A percentile compares a stretch with the other conserved stretches of the same genome.
phyloP scores from a whole-genome alignment of 1,140 invertebrate genomes.

The Goniozus legneri region DNA sequence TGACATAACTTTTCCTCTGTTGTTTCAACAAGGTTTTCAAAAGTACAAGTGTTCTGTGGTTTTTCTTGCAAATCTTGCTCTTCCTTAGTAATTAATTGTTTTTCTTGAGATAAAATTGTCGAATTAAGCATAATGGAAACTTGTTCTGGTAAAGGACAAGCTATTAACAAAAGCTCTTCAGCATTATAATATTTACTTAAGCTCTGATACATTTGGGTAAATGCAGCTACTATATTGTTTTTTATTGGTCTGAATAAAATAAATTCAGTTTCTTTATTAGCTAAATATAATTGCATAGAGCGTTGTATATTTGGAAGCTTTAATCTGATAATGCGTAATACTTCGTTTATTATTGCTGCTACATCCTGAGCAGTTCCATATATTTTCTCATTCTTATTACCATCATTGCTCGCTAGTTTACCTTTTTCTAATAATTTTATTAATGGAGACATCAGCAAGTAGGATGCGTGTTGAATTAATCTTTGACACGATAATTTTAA shows the following conservation, averaged over 20 bases:
- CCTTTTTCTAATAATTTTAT: constrained; percentile 73
- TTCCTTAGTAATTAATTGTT: constrained; percentile 28
- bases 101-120: constrained; percentile 55
- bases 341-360: constrained; percentile 55
- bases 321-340: constrained; percentile 71
- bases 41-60: background rate
- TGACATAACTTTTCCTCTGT: background rate
- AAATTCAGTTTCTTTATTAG: constrained; percentile 95
- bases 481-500: constrained; percentile 88
- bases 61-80: background rate
- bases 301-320: constrained; percentile 77
- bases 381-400: constrained; percentile 52
- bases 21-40: background rate
- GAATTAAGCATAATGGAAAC: constrained; percentile 84
- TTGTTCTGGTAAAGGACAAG: constrained; percentile 87
- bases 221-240: constrained; percentile 85
- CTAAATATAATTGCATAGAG: constrained; percentile 90
- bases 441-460: constrained; percentile 71
- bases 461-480: constrained; percentile 81
- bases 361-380: constrained; percentile 53
- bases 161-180: constrained; percentile 81
- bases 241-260: constrained; percentile 92
- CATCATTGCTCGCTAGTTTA: constrained; percentile 44
- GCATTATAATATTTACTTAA: constrained; percentile 70
- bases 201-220: constrained; percentile 78